Evolutionary conservation across 2,888 invertebrate species (phyloP).

Genomic region (Matsumyia berberina): DNA sequence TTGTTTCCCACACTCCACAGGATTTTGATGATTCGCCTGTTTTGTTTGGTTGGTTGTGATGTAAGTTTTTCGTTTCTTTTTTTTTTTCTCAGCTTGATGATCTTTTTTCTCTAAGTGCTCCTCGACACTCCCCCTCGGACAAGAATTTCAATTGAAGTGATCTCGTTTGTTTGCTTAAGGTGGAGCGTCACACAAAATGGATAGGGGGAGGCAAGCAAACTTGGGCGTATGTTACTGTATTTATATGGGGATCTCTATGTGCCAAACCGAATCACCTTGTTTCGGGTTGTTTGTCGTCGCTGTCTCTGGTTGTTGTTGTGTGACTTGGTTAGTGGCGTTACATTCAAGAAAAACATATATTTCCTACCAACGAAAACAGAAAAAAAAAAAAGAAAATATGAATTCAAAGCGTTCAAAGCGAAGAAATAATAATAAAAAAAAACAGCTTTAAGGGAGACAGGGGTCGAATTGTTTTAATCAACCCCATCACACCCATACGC

Average conservation of each 20-base stretch:
- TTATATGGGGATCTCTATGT: background rate
- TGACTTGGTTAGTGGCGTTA: no score
- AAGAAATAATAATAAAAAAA: no score
- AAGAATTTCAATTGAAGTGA: constrained; percentile 11
- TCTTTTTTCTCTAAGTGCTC: background rate
- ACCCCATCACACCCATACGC: constrained; percentile 27
- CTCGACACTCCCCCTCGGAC: background rate
- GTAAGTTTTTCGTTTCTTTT: constrained; percentile 1
- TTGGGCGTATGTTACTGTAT: constrained; percentile 19
- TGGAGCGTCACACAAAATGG: background rate
- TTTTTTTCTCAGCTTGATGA: background rate
- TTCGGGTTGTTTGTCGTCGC: constrained; percentile 11
- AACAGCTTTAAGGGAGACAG: constrained; percentile 20
- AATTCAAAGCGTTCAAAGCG: background rate
- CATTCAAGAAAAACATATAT: no score
- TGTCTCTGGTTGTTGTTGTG: background rate
- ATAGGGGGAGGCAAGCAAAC: constrained; percentile 1
- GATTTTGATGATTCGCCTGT: background rate
- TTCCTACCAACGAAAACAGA: background rate
- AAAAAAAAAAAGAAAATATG: constrained; percentile 3
- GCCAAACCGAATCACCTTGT: constrained; percentile 19
- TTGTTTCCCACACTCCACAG: background rate
- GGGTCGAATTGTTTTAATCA: constrained; percentile 38
- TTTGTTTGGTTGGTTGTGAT: background rate
- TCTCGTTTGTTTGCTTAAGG: constrained; percentile 11